These are phyloP conservation scores for Heptranchias perlo DNA, from an alignment of 2,113 vertebrate species.

Conservation along the genomic window DNA sequence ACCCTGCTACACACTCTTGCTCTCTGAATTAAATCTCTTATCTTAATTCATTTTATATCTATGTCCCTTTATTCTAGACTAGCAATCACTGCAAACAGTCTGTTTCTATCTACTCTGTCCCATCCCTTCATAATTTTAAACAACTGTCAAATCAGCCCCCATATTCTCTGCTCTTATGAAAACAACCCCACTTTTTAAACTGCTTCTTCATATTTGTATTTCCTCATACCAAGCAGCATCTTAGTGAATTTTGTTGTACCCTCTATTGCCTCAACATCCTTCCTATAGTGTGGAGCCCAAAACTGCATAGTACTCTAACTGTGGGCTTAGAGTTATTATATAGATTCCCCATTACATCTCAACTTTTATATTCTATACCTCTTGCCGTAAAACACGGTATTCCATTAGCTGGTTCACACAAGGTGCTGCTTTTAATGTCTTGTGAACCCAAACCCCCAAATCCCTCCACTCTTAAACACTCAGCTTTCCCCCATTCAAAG, in stretches of 20 bases:
- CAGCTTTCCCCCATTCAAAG: neutral
- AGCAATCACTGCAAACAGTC: neutral
- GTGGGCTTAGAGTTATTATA: neutral
- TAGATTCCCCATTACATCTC: neutral
- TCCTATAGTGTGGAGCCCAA: neutral
- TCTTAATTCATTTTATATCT: neutral
- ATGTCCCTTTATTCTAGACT: neutral
- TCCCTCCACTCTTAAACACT: neutral
- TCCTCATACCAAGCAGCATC: neutral
- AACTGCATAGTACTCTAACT: neutral
- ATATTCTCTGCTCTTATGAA: neutral
- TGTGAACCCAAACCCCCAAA: neutral
- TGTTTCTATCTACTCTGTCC: neutral
- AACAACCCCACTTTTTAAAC: neutral
- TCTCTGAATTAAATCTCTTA: neutral
- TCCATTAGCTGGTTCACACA: neutral
- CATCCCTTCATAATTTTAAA: neutral
- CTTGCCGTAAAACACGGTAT: no score
- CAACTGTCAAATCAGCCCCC: neutral
- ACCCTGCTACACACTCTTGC: neutral
- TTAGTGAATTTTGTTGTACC: neutral
- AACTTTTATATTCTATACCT: no score
- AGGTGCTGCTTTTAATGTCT: neutral
- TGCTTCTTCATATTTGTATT: neutral
- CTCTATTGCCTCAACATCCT: neutral